phyloP scores from a whole-genome alignment of 2,888 invertebrate genomes.

The Allacma fusca region DNA sequence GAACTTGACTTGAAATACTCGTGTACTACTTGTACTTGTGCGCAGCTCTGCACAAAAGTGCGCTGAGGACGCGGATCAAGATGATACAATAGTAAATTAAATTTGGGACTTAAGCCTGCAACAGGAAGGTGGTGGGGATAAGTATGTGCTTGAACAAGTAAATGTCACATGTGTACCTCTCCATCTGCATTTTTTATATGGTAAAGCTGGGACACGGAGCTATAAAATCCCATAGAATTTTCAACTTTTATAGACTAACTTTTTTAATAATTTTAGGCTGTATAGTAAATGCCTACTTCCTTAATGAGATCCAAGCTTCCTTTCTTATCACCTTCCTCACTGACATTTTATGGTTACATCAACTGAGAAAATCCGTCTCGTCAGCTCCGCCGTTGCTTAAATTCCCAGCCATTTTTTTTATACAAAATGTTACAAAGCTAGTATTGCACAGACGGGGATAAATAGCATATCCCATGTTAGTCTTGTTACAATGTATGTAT shows the following conservation, averaged over 20 bases:
- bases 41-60: too few species aligned
- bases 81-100: conserved; percentile 16
- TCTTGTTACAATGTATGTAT: too few species aligned
- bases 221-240: not conserved
- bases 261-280: conserved; percentile 3
- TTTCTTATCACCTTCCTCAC: not conserved
- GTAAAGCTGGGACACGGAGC: not conserved
- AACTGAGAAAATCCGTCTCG: not conserved
- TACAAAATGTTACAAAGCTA: too few species aligned
- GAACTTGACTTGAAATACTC: too few species aligned
- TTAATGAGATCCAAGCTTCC: conserved; percentile 16
- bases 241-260: not conserved
- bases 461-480: too few species aligned
- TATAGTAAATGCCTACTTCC: not conserved
- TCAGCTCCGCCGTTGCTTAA: too few species aligned
- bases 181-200: not conserved
- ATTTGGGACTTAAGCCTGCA: not conserved
- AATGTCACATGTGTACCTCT: not conserved
- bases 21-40: too few species aligned
- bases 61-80: too few species aligned
- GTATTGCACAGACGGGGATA: too few species aligned
- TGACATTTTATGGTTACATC: not conserved
- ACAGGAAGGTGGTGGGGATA: not conserved
- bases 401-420: not conserved
- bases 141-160: not conserved